A percentile compares a stretch with the other conserved stretches of the same genome.
These are phyloP conservation scores for Protobothrops mucrosquamatus DNA, from an alignment of 2,113 vertebrate species.

Conservation along the genomic window DNA sequence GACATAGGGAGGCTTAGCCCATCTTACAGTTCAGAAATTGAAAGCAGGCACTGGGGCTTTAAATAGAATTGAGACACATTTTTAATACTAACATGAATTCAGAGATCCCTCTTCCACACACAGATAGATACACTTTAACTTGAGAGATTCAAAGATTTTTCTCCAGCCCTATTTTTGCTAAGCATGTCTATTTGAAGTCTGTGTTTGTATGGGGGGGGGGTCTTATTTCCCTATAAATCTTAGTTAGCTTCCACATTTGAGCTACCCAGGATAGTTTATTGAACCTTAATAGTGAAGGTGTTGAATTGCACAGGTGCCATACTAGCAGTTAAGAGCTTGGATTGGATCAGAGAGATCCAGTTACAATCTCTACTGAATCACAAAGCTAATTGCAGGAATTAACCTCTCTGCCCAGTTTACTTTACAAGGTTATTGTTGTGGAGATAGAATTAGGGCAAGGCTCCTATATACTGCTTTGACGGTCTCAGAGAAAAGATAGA, in stretches of 20 bases:
- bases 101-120: background rate
- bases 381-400: background rate
- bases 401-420: background rate
- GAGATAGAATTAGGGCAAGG: background rate
- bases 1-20: background rate
- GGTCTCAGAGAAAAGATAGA: background rate
- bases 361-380: background rate
- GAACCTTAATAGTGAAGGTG: background rate
- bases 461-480: background rate
- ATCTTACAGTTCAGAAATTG: background rate
- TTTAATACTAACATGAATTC: background rate
- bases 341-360: background rate
- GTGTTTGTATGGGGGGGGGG: background rate
- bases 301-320: background rate
- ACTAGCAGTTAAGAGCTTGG: background rate
- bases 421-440: background rate
- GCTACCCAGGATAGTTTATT: background rate
- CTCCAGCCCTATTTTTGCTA: background rate
- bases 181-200: background rate
- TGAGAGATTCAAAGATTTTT: background rate
- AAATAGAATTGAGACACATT: background rate
- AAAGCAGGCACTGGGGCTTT: background rate
- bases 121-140: background rate
- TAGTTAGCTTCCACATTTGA: background rate
- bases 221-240: background rate